Evolutionary conservation across 1,140 invertebrate species (phyloP).

Genomic region (Phenacoccus solenopsis): DNA sequence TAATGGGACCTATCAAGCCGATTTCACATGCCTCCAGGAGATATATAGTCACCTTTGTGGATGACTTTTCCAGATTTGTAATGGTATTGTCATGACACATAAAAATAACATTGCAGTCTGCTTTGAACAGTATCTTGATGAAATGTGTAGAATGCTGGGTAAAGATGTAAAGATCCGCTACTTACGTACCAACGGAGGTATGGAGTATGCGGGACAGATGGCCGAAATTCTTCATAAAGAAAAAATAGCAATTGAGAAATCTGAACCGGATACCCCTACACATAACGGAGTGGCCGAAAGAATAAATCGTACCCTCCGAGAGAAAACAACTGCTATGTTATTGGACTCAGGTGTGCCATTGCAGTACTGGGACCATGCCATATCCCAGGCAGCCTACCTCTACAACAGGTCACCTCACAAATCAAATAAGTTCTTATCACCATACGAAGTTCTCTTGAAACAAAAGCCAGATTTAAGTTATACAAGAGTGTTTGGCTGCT

Average conservation of each 20-base stretch:
- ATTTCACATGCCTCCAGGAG: neutral
- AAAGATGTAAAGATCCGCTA: constrained; percentile 20
- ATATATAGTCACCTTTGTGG: constrained; percentile 19
- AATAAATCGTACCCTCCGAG: constrained; percentile 32
- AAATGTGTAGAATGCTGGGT: constrained; percentile 3
- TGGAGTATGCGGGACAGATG: neutral
- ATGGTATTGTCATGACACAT: neutral
- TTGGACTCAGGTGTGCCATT: constrained; percentile 29
- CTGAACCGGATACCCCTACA: constrained; percentile 30
- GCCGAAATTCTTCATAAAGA: neutral
- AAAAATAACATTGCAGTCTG: constrained; percentile 8
- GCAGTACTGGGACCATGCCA: constrained; percentile 34
- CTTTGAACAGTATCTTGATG: constrained; percentile 18
- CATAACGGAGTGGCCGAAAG: constrained; percentile 36
- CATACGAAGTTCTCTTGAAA: too few relatives aligned
- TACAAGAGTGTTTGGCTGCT: too few relatives aligned
- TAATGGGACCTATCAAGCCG: neutral
- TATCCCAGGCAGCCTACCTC: constrained; percentile 21
- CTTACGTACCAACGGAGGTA: neutral
- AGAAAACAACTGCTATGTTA: constrained; percentile 32
- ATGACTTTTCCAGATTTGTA: constrained; percentile 17
- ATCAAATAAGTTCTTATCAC: too few relatives aligned
- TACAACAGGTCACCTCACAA: constrained; percentile 23
- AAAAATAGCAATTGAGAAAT: constrained; percentile 9
- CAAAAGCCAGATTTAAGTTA: too few relatives aligned